Percentiles rank a stretch among this genome's conserved stretches.
These are phyloP conservation scores for Bombus turneri DNA, from an alignment of 1,140 invertebrate genomes.

Conservation along the genomic window DNA sequence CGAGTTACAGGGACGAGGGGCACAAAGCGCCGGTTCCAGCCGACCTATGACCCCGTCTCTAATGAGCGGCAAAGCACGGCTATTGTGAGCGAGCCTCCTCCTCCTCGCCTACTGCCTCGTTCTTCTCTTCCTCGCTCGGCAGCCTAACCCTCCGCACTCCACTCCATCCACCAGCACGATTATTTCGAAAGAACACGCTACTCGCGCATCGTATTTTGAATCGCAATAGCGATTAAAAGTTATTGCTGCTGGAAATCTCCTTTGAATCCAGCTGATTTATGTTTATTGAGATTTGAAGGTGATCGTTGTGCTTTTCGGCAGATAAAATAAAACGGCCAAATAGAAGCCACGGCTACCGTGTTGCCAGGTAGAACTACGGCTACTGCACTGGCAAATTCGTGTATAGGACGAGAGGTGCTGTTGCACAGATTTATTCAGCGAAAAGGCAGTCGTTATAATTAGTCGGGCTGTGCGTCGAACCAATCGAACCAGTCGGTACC, in stretches of 20 bases:
- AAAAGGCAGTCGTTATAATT: background rate
- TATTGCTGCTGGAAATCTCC: background rate
- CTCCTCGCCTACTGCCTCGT: slow-evolving; percentile 49
- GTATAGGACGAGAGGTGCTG: no score
- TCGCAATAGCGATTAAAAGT: background rate
- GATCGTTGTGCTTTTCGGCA: background rate
- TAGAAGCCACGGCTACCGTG: no score
- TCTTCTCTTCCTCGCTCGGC: slow-evolving; percentile 22
- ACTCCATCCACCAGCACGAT: slow-evolving; percentile 7
- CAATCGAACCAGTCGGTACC: background rate
- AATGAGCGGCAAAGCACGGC: slow-evolving; percentile 78
- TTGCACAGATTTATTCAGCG: background rate
- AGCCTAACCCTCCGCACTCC: slow-evolving; percentile 8
- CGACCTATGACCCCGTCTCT: slow-evolving; percentile 75
- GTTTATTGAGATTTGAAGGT: no score
- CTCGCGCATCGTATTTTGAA: background rate
- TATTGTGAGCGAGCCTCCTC: slow-evolving; percentile 72
- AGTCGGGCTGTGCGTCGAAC: background rate
- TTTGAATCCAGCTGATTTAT: no score
- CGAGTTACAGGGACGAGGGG: slow-evolving; percentile 60
- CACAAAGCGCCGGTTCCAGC: slow-evolving; percentile 62
- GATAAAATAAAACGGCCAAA: background rate
- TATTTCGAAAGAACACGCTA: slow-evolving; percentile 5
- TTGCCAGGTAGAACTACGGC: no score
- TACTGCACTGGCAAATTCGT: no score